Evolutionary conservation across 1,140 invertebrate species (phyloP), one percentile per base, ranked within the genome.

Genomic region (Drosophila pachea): DNA sequence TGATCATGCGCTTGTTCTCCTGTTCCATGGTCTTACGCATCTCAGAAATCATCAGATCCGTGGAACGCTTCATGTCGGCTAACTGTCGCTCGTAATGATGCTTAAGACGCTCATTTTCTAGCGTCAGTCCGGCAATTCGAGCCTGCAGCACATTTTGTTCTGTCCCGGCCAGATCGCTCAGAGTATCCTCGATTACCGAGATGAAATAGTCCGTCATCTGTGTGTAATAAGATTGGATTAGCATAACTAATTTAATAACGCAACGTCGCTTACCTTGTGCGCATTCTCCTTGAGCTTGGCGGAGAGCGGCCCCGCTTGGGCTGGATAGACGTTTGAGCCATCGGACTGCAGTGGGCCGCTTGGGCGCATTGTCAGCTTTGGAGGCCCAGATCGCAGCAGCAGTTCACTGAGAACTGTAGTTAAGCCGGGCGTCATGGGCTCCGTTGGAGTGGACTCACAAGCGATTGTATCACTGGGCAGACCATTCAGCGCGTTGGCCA

Each of bases 31-130:
- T 92, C 40, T 91, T 91, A 62, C 93, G 91, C 89, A 95, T 91
- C 77, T 95, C 94, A 9, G 56, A 12, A 0, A 91, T 22, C 52
- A 89, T 78, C 4, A 91, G 45, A 16, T 88, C 88, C 5, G 73
- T 70, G 38, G 90, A 91, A 50, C 91, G 90, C 66, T 91, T 90
- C 45, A 91, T 36, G 50, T 92, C 91, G 0, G 87, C 74, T 4
- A 91, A 16, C 72, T 91, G 89, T 45, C 91, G 90, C 16, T 90
- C 89, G 47, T 89, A 83, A 29, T 84, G 90, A 91, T 94, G 94
- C 70, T 92, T 92, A 42, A 93, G 84, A 11, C 91, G 91, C 74
- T 94, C 94, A 11, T 94, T 91, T 78, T 94, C 93, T 14, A 94
- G 74, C 66, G 92, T 90, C 11, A 94, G 73, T 4, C 87, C 88